phyloP scores from a whole-genome alignment of 1,140 invertebrate genomes.

The Drosophila subobscura region DNA sequence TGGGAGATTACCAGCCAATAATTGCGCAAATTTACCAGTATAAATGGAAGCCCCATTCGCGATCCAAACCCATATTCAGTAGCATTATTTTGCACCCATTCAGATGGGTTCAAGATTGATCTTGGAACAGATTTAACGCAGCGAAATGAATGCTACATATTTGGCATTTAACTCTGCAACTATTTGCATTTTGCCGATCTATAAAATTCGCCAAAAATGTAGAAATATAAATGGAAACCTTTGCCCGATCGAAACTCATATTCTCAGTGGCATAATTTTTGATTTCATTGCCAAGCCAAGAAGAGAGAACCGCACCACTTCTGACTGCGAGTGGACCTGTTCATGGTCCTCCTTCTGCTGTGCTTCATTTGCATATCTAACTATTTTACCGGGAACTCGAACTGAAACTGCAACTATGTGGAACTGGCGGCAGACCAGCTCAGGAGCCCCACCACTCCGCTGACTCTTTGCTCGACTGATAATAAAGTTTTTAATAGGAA shows the following conservation, averaged over 20 bases:
- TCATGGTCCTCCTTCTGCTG: slow-evolving; percentile 7
- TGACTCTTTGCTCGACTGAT: slow-evolving; percentile 56
- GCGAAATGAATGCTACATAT: no score
- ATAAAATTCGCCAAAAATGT: slow-evolving; percentile 1
- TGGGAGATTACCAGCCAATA: no score
- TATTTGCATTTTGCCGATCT: no score
- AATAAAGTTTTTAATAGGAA: slow-evolving; percentile 82
- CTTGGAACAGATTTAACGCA: no score
- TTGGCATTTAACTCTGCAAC: no score
- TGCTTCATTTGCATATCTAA: slow-evolving; percentile 71
- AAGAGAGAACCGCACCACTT: slow-evolving; percentile 2
- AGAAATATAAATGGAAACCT: neutral
- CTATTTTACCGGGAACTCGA: slow-evolving; percentile 54
- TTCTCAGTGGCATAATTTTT: slow-evolving; percentile 41
- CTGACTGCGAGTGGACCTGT: slow-evolving; percentile 10
- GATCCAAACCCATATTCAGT: no score
- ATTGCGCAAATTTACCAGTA: no score
- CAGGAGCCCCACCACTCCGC: neutral
- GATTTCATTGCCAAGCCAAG: slow-evolving; percentile 17
- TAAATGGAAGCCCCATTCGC: no score
- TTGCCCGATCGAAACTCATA: slow-evolving; percentile 1
- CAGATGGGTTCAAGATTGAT: no score
- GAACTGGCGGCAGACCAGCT: slow-evolving; percentile 8
- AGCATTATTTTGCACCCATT: no score
- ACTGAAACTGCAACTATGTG: slow-evolving; percentile 6